Conservation (phyloP, 2,113 vertebrate genomes). For the Muntiacus muntjak region DNA sequence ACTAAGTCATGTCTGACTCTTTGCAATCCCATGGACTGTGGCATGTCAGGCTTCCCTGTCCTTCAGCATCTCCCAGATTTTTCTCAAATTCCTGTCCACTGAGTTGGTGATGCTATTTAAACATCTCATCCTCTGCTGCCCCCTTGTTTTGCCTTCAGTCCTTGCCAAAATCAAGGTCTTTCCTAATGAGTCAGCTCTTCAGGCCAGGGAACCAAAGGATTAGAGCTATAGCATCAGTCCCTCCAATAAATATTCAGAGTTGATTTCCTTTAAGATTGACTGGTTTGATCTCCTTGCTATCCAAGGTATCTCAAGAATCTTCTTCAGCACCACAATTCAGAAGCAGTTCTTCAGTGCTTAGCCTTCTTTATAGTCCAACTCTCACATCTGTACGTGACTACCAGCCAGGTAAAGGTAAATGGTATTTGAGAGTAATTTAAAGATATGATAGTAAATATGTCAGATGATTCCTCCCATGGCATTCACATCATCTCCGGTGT, state of each 20-base stretch:
- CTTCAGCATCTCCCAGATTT: neutral
- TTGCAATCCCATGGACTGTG: neutral
- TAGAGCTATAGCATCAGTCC: neutral
- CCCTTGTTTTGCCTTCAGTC: neutral
- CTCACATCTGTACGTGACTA: neutral
- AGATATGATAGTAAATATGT: neutral
- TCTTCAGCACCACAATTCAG: neutral
- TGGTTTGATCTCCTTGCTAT: neutral
- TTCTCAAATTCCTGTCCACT: neutral
- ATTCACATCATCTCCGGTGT: neutral
- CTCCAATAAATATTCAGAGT: neutral
- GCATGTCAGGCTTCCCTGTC: neutral
- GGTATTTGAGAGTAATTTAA: neutral
- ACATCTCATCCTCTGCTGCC: neutral
- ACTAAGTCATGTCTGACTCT: neutral
- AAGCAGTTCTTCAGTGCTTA: neutral
- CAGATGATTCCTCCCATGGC: neutral
- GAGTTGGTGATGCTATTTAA: neutral
- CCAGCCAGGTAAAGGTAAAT: neutral
- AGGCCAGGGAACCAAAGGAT: neutral
- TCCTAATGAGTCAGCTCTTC: neutral
- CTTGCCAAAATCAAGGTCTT: neutral
- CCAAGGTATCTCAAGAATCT: neutral
- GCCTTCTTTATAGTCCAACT: neutral
- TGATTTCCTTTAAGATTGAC: neutral